These are phyloP conservation scores for Pedicia rivosa DNA, from an alignment of 2,888 invertebrate genomes.

Conservation along the genomic window DNA sequence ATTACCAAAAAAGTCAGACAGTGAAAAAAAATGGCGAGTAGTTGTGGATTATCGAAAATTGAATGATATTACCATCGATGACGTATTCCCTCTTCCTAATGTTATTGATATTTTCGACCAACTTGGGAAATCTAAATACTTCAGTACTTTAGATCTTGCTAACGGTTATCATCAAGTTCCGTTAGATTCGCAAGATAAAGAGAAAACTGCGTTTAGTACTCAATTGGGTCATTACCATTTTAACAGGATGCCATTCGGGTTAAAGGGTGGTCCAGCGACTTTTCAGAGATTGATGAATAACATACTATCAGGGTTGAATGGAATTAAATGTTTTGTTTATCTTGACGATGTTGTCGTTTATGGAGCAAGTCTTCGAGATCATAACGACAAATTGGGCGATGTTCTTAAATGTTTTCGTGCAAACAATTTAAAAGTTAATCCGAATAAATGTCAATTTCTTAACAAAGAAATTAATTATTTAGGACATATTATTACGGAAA, in stretches of 20 bases:
- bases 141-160: conserved; percentile 11
- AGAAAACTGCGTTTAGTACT: conserved; percentile 14
- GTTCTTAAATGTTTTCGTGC: too few relatives aligned
- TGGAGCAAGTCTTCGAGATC: too few relatives aligned
- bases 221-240: conserved; percentile 13
- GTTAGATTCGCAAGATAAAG: conserved; percentile 8
- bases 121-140: conserved; percentile 10
- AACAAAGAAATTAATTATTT: too few relatives aligned
- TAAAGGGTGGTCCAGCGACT: conserved; percentile 16
- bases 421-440: too few relatives aligned
- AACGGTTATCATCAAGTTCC: conserved; percentile 11
- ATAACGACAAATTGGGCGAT: too few relatives aligned
- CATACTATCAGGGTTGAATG: conserved; percentile 14
- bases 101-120: conserved; percentile 10
- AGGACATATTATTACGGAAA: too few relatives aligned
- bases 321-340: conserved; percentile 10
- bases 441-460: too few relatives aligned
- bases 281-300: conserved; percentile 19
- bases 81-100: conserved; percentile 4
- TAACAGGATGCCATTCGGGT: conserved; percentile 14
- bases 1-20: neutral
- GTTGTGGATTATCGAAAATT: neutral
- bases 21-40: neutral
- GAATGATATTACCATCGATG: neutral
- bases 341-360: too few relatives aligned